phyloP scores from a whole-genome alignment of 1,140 invertebrate species.

The Magallana ariakensis region DNA sequence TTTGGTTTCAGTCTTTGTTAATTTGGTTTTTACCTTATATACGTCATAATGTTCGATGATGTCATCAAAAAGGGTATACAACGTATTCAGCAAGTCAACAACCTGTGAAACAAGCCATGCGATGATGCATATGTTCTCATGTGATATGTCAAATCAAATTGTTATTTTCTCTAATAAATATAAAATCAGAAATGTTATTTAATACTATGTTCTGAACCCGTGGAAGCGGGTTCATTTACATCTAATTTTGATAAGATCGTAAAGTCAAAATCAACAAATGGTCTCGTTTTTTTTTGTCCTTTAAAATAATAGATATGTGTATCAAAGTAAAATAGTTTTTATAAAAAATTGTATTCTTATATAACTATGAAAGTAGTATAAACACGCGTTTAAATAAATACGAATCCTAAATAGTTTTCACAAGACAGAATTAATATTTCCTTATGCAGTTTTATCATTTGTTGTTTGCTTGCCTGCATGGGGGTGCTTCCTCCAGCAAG shows the following conservation, averaged over 20 bases:
- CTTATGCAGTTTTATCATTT: background rate
- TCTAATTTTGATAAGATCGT: no score
- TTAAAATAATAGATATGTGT: no score
- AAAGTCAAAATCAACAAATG: no score
- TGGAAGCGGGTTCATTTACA: no score
- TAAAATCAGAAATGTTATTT: background rate
- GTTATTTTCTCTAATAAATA: no score
- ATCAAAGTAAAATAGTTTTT: no score
- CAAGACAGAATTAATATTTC: background rate
- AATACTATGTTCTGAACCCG: background rate
- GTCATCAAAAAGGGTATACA: slow-evolving; percentile 76
- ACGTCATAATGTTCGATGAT: slow-evolving; percentile 75
- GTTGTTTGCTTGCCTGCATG: slow-evolving; percentile 82
- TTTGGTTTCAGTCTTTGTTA: background rate
- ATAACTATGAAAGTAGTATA: no score
- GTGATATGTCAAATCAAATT: no score
- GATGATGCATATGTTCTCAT: background rate
- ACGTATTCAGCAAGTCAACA: slow-evolving; percentile 72
- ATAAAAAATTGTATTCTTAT: no score
- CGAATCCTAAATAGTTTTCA: no score
- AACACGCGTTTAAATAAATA: no score
- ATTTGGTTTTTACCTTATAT: slow-evolving; percentile 69
- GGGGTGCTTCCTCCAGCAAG: slow-evolving; percentile 91
- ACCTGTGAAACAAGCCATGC: slow-evolving; percentile 79
- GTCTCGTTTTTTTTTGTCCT: no score